Base-by-base conservation (phyloP, 2,797 vertebrate species). In the Picus viridis region DNA sequence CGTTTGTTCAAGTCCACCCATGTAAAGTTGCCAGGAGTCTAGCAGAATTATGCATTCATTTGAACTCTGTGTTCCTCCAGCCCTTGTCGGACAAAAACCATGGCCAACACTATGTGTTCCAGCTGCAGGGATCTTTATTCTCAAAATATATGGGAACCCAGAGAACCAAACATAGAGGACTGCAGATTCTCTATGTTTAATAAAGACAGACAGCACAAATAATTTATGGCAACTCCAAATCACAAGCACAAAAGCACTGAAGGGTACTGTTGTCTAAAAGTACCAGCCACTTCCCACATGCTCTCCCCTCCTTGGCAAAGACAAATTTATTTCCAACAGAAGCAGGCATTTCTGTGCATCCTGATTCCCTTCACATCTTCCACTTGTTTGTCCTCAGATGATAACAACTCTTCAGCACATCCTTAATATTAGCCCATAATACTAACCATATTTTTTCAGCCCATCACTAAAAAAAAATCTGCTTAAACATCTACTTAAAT, bases 51-150 rank as follows among this genome's bases (percentile, higher is more conserved):
- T 85, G 91, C 80, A 97, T 96, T 94, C 59, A 76, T 95, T 96
- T 97, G 96, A 97, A 97, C 96, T 97, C 73, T 89, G 57, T 97
- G 97, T 97, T 97, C 96, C 93, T 83, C 39, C 75, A 68, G 90
- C 83, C 57, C 56, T 84, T 95, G 92, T 61, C 96, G 95, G 92
- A 96, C 88, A 79, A 86, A 87, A 86, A 65, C 12, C 83, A 65
- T 58, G 62, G 62, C 53, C 88, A 80, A 73, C 47, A 20, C 22
- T 65, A 63, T 4, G 2, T 67, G 20, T 41, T 86, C 77, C 67
- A 88, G 43, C 93, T 94, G 93, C 72, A 89, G 70, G 41, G 58
- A 71, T 47, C 94, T 89, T 84, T 88, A 53, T 62, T 89, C 71
- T 92, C 87, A 87, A 88, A 81, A 74, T 90, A 89, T 69, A 90